Conservation (phyloP, 2,113 vertebrate genomes). For the Tenebrosternarchus preto region DNA sequence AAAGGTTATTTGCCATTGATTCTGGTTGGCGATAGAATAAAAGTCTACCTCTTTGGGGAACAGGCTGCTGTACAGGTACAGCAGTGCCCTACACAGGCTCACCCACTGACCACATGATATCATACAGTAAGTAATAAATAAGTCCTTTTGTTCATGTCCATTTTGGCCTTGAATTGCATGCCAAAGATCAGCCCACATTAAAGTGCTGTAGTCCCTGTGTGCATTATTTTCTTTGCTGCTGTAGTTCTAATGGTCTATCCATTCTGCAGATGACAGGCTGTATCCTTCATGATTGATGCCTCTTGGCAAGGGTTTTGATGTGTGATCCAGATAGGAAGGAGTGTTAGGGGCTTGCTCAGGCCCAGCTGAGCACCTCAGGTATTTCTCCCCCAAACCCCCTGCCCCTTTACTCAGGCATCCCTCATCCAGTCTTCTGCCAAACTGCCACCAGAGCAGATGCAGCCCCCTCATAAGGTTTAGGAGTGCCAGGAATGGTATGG, state of each 20-base stretch:
- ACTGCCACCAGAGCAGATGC: slow-evolving; percentile 67
- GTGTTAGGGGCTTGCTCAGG: slow-evolving; percentile 48
- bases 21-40: not conserved
- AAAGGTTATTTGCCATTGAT: not conserved
- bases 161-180: slow-evolving; percentile 48
- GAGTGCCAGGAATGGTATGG: slow-evolving; percentile 66
- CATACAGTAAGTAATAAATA: slow-evolving; percentile 44
- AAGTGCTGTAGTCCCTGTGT: slow-evolving; percentile 37
- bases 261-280: slow-evolving; percentile 67
- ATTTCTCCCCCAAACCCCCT: slow-evolving; percentile 59
- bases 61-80: slow-evolving; percentile 50
- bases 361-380: slow-evolving; percentile 65
- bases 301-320: slow-evolving; percentile 33
- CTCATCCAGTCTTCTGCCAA: slow-evolving; percentile 52
- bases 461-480: slow-evolving; percentile 60
- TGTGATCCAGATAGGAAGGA: slow-evolving; percentile 28
- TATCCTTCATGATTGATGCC: slow-evolving; percentile 61
- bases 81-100: slow-evolving; percentile 48
- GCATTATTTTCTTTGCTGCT: slow-evolving; percentile 41
- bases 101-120: slow-evolving; percentile 48
- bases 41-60: slow-evolving; percentile 5
- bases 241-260: slow-evolving; percentile 58
- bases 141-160: slow-evolving; percentile 54
- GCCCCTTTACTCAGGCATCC: not conserved
- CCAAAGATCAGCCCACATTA: slow-evolving; percentile 55